Conservation (phyloP, 2,113 vertebrate species). For the Cyprinus carpio region DNA sequence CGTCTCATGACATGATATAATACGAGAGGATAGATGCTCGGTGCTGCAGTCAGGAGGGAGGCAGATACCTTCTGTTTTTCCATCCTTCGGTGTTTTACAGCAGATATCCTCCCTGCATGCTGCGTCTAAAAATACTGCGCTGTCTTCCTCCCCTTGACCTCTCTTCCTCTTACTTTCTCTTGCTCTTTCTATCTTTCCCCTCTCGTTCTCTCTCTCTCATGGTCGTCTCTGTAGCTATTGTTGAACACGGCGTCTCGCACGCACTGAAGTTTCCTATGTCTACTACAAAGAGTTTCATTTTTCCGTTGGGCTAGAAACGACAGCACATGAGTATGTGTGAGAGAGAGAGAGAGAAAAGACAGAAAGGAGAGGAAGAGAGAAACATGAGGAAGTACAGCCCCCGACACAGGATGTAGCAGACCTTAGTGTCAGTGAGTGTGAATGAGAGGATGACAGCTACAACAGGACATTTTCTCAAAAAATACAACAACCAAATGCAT, state of each 20-base stretch:
- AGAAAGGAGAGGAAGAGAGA: constrained; percentile 29
- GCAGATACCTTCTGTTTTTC: constrained; percentile 57
- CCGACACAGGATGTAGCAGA: constrained; percentile 73
- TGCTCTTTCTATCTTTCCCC: constrained; percentile 5
- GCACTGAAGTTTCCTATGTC: constrained; percentile 77
- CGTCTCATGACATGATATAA: constrained; percentile 9
- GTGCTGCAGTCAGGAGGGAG: constrained; percentile 38
- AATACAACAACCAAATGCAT: no score
- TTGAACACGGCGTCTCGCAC: constrained; percentile 64
- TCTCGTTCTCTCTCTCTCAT: constrained; percentile 1
- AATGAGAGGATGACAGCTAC: constrained; percentile 39
- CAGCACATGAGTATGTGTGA: constrained; percentile 20
- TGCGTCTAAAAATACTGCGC: constrained; percentile 72
- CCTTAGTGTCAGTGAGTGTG: constrained; percentile 53
- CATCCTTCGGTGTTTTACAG: constrained; percentile 38
- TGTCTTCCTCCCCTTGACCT: constrained; percentile 41
- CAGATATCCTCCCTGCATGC: constrained; percentile 67
- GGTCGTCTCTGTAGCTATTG: constrained; percentile 59
- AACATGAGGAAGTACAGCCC: constrained; percentile 67
- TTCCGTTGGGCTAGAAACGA: constrained; percentile 66
- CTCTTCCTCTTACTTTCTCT: constrained; percentile 27
- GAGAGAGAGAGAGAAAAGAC: constrained; percentile 37
- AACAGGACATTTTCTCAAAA: no score
- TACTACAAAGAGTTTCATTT: constrained; percentile 69
- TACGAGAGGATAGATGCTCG: not conserved